Conservation (phyloP, 2,113 vertebrate species). For the Myodes glareolus region DNA sequence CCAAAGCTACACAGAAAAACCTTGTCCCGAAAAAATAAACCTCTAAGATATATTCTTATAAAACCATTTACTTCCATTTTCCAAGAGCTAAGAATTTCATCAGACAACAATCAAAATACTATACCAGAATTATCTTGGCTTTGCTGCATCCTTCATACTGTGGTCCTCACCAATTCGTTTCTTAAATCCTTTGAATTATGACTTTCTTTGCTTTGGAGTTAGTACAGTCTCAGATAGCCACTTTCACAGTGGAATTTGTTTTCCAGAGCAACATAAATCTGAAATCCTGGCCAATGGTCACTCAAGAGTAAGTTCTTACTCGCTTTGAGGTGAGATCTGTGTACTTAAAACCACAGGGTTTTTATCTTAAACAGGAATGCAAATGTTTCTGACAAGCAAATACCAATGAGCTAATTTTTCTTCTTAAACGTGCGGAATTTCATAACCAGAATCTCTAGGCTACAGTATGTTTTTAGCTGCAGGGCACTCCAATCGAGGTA, state of each 20-base stretch:
- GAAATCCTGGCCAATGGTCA: no score
- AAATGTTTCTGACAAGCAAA: slow-evolving; percentile 51
- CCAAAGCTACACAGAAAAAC: no score
- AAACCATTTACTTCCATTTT: background rate
- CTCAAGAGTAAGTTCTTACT: background rate
- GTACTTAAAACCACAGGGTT: background rate
- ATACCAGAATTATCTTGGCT: no score
- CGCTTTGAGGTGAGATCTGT: background rate
- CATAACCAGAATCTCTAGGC: slow-evolving; percentile 71
- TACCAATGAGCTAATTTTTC: background rate
- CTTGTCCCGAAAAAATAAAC: background rate
- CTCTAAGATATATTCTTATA: background rate
- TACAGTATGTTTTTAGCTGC: slow-evolving; percentile 63
- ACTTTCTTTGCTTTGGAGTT: background rate
- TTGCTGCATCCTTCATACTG: background rate
- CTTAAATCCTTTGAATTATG: background rate
- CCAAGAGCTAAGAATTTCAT: background rate
- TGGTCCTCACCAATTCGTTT: background rate
- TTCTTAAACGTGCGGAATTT: slow-evolving; percentile 53
- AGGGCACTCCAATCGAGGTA: slow-evolving; percentile 77
- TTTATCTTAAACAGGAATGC: background rate
- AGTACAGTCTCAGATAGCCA: no score
- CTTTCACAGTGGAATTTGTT: background rate
- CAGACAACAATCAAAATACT: background rate
- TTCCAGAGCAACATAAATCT: background rate